Base-by-base conservation (phyloP, 2,797 vertebrate genomes). In the Neosilurus mollespiculum region DNA sequence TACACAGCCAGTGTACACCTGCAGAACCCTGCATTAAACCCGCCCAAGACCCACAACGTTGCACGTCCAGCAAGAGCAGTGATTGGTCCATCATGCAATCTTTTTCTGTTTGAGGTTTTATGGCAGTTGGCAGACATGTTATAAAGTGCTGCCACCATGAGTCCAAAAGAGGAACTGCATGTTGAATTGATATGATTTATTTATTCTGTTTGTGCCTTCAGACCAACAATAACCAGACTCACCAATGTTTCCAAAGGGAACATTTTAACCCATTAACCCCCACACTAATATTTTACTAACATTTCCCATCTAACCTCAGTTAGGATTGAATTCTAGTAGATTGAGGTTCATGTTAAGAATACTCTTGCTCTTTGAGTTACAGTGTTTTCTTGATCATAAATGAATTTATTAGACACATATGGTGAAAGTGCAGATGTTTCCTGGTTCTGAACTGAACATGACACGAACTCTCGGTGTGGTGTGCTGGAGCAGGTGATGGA, bases 401-500 rank as follows among this genome's bases (percentile, higher is more conserved):
- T 71, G 43, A 72, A 53, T 53, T 11, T 30, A 24, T 24, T 71
- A 71, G 43, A 51, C 37, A 12, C 43, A 18, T n/a, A 0, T 72
- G 43, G 4, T 53, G 1, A 73, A 73, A 54, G 9, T n/a, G 51
- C n/a, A 75, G 24, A 30, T 20, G 9, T 75, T 75, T 75, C 53
- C 51, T 56, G 72, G 53, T 73, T 26, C 51, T 73, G 71, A 26
- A 54, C n/a, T 73, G 49, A 54, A 73, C 51, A 9, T 54, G 71
- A 54, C 56, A 56, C 56, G 30, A 75, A 75, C 51, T 75, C 71
- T 73, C 49, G 26, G 49, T 54, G 22, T 73, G 15, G 51, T 30
- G 51, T 75, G 53, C 18, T 75, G 51, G 71, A 75, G 51, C 71
- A 75, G 71, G n/a, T 56, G 71, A 75, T 75, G 71, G 15, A 75